Base-by-base conservation (phyloP, 2,888 invertebrate species). In the Leucoma salicis region DNA sequence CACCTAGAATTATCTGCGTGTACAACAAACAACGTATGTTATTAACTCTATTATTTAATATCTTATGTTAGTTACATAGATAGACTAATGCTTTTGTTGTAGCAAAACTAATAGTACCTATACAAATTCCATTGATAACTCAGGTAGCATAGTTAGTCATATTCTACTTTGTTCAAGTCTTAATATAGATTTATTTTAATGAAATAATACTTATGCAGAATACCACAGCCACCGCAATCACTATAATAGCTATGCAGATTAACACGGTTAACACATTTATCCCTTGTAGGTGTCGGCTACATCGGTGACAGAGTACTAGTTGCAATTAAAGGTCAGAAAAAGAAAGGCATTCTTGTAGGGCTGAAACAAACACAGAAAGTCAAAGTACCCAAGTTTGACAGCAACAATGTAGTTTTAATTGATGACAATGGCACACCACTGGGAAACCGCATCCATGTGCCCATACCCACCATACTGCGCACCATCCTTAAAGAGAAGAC, bases 321-420 rank as follows among this genome's bases (percentile, higher is more conserved):
- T 10, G 97, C 99, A 2, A 96, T 99, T 49, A 96, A 96, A 81
- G 99, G 99, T 3, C 95, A 98, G 78, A 99, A 97, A 92, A 97
- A 97, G 73, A 96, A 96, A 74, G 99, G 95, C 3, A 95, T 97
- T 49, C 90, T 86, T 0, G 85, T 86, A 2, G 99, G 99, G 0
- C 85, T 96, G 35, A 96, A 95, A 71, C 95, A 96, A 70, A 93
- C 92, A 38, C 98, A 98, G 75, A 91, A 91, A 41, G 81, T 93
- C 0, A 94, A 95, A 78, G 91, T 97, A 25, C 98, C 99, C 0
- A 95, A 95, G 74, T 97, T 96, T 78, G 99, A 99, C 78, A 96
- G 95, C 67, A 99, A 99, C 76, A 99, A 99, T 83, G 86, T 99
- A 39, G 99, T 99, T 0, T 88, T 99, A 0, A 95, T 99, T 29